Base-by-base conservation (phyloP, 1,140 invertebrate species). In the Lethrus apterus region DNA sequence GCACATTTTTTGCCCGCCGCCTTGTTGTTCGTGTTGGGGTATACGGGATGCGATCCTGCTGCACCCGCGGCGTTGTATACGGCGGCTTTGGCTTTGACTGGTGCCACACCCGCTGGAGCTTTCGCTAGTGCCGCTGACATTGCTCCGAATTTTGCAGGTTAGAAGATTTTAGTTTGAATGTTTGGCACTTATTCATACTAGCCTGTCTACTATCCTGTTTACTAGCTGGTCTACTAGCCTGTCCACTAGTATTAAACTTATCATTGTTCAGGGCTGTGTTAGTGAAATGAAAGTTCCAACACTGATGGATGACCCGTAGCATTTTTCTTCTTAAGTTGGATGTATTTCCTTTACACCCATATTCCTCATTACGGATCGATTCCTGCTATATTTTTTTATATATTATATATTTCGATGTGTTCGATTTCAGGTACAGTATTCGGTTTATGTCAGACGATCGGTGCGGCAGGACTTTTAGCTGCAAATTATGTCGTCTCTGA, bases 401-500 rank as follows among this genome's bases (percentile, higher is more conserved):
- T n/a, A n/a, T n/a, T n/a, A n/a, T n/a, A n/a, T n/a, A n/a, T n/a
- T n/a, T n/a, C n/a, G n/a, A n/a, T n/a, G n/a, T n/a, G n/a, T n/a
- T n/a, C n/a, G n/a, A n/a, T n/a, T n/a, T n/a, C n/a, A 51, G 75
- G 74, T 2, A 75, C 75, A 0, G 73, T 75, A 0, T 76, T 75
- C 55, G 74, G 74, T 2, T 58, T 77, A 1, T 76, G 73, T 58
- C 75, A 75, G 29, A 76, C 75, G 2, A 60, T 78, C 10, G 75
- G 75, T 0, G 74, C 75, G 20, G 74, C 73, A 2, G 75, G 75
- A 8, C 52, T 75, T 32, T 59, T 77, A 13, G 73, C 72, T 14
- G 74, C 75, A n/a, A 76, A 75, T 62, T 76, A 76, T 52, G 74
- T 75, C 20, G 74, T 78, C 36, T 74, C 68, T 2, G 74, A 77